These are phyloP conservation scores for Odontomachus brunneus DNA, from an alignment of 1,140 invertebrate species.

Conservation along the genomic window DNA sequence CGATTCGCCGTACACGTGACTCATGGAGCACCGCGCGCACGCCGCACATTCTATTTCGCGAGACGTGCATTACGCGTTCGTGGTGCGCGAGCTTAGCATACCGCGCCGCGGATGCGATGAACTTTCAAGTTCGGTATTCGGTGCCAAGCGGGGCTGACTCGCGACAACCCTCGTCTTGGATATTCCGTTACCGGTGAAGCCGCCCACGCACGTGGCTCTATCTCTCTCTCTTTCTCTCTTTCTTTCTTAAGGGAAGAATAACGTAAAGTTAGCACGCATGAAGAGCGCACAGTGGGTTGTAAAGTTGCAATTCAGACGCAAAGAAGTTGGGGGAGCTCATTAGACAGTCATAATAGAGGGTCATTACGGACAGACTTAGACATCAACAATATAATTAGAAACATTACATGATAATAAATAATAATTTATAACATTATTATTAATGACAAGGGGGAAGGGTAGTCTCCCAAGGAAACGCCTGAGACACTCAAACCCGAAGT, in stretches of 20 bases:
- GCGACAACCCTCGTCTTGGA: background rate
- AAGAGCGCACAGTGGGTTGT: no score
- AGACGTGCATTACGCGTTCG: background rate
- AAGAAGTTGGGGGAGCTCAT: no score
- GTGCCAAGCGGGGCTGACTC: background rate
- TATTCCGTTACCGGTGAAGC: background rate
- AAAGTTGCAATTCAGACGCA: no score
- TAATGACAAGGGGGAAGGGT: no score
- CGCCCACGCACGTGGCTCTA: background rate
- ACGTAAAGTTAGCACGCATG: background rate
- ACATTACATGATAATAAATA: no score
- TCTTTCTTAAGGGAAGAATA: background rate
- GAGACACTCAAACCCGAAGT: no score
- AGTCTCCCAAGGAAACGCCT: no score
- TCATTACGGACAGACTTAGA: no score
- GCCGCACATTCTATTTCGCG: background rate
- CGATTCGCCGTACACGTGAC: conserved; percentile 12
- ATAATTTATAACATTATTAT: no score
- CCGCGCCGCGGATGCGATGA: background rate
- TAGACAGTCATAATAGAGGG: no score
- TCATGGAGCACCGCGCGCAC: background rate
- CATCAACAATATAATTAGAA: no score
- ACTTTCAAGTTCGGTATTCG: background rate
- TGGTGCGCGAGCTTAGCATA: background rate
- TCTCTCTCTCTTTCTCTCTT: no score